Evolutionary conservation across 1,140 invertebrate species (phyloP).

Genomic region (Caenorhabditis remanei): DNA sequence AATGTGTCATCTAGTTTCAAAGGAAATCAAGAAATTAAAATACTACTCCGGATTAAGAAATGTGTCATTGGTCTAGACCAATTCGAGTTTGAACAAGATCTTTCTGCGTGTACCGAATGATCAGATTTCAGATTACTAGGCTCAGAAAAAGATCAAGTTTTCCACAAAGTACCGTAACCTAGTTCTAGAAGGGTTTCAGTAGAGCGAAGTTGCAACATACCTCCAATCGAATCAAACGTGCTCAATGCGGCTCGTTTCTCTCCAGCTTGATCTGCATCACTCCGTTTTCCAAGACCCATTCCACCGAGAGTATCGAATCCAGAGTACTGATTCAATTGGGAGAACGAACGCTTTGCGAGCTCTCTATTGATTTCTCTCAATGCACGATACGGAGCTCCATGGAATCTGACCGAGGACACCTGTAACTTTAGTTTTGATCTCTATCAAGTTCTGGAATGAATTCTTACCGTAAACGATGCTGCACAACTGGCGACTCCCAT

Average conservation of each 20-base stretch:
- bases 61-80: too few relatives aligned
- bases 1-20: too few relatives aligned
- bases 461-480: not conserved
- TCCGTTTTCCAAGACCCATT: slow-evolving; percentile 21
- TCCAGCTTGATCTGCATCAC: slow-evolving; percentile 11
- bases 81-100: too few relatives aligned
- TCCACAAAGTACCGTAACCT: too few relatives aligned
- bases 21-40: too few relatives aligned
- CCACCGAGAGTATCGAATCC: slow-evolving; percentile 18
- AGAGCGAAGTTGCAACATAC: not conserved
- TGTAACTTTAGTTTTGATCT: not conserved
- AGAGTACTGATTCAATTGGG: slow-evolving; percentile 27
- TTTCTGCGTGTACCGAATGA: too few relatives aligned
- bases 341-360: not conserved
- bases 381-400: not conserved
- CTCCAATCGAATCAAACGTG: slow-evolving; percentile 44
- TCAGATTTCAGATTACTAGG: too few relatives aligned
- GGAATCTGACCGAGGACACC: slow-evolving; percentile 3
- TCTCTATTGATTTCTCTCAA: slow-evolving; percentile 2
- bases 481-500: not conserved
- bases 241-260: slow-evolving; percentile 13
- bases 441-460: not conserved
- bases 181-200: too few relatives aligned
- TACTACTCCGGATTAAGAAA: too few relatives aligned
- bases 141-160: too few relatives aligned